phyloP scores from a whole-genome alignment of 1,140 invertebrate species.

The Eriocheir sinensis region DNA sequence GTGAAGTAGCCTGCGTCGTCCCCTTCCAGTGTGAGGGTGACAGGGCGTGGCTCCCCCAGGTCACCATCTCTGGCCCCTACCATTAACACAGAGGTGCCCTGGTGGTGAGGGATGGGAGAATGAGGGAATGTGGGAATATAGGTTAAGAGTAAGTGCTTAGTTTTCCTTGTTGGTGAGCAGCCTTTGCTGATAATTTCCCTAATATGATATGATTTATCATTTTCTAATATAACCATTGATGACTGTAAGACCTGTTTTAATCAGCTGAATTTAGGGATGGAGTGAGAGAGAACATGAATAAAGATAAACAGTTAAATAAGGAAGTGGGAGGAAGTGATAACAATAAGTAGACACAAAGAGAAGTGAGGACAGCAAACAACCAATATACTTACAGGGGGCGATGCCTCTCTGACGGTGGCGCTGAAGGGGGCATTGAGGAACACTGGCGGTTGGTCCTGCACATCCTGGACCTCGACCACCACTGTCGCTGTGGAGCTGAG shows the following conservation, averaged over 20 bases:
- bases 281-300: background rate
- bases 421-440: constrained; percentile 91
- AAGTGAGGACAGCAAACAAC: too few relatives aligned
- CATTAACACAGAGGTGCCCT: constrained; percentile 85
- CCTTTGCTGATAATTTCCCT: too few relatives aligned
- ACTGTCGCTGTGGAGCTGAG: constrained; percentile 87
- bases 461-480: constrained; percentile 88
- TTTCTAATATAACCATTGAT: too few relatives aligned
- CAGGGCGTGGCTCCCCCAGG: constrained; percentile 86
- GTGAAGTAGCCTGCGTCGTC: constrained; percentile 88
- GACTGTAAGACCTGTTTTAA: too few relatives aligned
- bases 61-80: constrained; percentile 90
- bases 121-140: too few relatives aligned
- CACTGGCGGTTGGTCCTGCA: constrained; percentile 90
- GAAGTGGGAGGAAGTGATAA: background rate
- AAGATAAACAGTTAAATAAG: too few relatives aligned
- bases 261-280: too few relatives aligned
- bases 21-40: constrained; percentile 85
- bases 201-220: too few relatives aligned
- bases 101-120: too few relatives aligned
- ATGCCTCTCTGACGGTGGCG: constrained; percentile 89
- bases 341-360: background rate
- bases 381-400: constrained; percentile 82
- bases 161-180: too few relatives aligned
- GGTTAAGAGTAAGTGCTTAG: too few relatives aligned